A percentile compares a stretch with the other conserved stretches of the same genome.
These are phyloP conservation scores for Otus scops DNA, from an alignment of 2,797 vertebrate species.

Conservation along the genomic window DNA sequence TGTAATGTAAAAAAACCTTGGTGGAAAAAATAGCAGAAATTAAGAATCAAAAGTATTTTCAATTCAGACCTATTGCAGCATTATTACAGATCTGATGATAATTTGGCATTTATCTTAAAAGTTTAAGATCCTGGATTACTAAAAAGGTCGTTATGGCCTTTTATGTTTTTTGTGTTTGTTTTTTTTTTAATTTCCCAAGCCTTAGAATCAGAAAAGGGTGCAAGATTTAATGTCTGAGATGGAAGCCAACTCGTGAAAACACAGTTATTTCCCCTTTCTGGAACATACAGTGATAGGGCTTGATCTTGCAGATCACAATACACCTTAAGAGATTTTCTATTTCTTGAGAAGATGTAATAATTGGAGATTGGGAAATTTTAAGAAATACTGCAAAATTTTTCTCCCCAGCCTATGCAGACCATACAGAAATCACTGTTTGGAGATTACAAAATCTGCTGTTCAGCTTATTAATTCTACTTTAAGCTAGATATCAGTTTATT, in stretches of 20 bases:
- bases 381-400: neutral
- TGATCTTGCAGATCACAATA: neutral
- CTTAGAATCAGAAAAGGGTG: neutral
- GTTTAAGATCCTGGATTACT: neutral
- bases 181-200: neutral
- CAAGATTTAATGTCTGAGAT: neutral
- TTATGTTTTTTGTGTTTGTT: neutral
- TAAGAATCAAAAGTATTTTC: neutral
- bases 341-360: neutral
- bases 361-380: neutral
- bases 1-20: neutral
- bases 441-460: neutral
- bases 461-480: neutral
- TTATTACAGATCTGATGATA: neutral
- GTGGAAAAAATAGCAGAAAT: neutral
- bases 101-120: neutral
- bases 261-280: neutral
- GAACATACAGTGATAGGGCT: neutral
- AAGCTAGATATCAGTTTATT: neutral
- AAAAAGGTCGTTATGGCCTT: neutral
- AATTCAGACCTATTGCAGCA: neutral
- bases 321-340: neutral
- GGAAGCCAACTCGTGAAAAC: neutral
- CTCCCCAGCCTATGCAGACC: neutral
- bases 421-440: neutral